Base-by-base conservation (phyloP, 2,888 invertebrate genomes). In the Macrophya annulata region DNA sequence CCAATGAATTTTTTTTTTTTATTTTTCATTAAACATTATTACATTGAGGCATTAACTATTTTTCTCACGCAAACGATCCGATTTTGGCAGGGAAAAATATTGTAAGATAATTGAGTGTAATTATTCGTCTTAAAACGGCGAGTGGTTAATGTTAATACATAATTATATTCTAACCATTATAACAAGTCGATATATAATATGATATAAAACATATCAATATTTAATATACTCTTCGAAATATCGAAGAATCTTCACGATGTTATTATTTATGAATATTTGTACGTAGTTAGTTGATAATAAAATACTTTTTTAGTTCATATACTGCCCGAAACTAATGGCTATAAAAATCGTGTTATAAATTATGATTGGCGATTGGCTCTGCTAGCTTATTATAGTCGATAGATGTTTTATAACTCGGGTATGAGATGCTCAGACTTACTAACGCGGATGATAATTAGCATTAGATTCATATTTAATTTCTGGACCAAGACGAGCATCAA, bases 201-300 rank as follows among this genome's bases (percentile, higher is more conserved):
- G 21, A n/a, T 40, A 74, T 74, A 21, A 72, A 21, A 72, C 21
- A 45, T 12, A 21, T 21, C 40, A 17, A 21, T 37, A 68, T 37
- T 68, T 68, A 68, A 74, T 74, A 74, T 25, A n/a, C 21, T 31
- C 31, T 31, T 31, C 31, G 31, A 55, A 8, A 51, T 15, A 76
- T 31, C 3, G n/a, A 45, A 15, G 2, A 31, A 77, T 55, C 51
- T n/a, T 43, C 1, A 59, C 51, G 21, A 62, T 59, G 10, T 62
- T 59, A 81, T 81, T 81, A 81, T 81, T 81, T 81, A 81, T 81
- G 62, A 62, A 15, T 37, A 31, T 43, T 81, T 81, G 81, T 81
- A 81, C 62, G 37, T 81, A 81, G 62, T 77, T 43, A 62, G 62
- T 62, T 43, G 40, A 37, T 81, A 62, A 62, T 45, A 62, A 37